Conservation (phyloP, 2,888 invertebrate species). For the Caenorhabditis japonica region DNA sequence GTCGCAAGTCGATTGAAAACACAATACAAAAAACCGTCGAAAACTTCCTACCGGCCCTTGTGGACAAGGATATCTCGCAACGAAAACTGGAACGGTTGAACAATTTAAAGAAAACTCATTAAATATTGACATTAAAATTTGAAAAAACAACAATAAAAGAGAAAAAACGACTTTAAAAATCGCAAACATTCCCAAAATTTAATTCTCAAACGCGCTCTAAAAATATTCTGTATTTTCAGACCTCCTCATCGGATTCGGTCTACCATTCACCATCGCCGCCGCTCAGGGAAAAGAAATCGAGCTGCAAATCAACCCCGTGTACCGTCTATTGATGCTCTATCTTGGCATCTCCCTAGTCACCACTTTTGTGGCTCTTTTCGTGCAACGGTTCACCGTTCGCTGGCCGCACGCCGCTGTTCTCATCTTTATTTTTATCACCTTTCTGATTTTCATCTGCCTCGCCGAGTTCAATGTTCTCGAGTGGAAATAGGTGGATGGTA, state of each 20-base stretch:
- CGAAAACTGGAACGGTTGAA: too few species aligned
- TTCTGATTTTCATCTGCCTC: slow-evolving; percentile 54
- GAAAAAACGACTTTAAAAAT: too few species aligned
- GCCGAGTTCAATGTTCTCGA: slow-evolving; percentile 55
- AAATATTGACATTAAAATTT: too few species aligned
- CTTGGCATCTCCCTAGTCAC: slow-evolving; percentile 53
- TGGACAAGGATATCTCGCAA: too few species aligned
- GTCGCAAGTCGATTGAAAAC: too few species aligned
- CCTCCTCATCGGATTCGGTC: slow-evolving; percentile 72
- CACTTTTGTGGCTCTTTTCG: slow-evolving; percentile 50
- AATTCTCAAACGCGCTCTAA: too few species aligned
- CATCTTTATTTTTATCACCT: slow-evolving; percentile 50
- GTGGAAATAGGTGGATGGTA: too few species aligned
- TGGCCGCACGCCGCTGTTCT: slow-evolving; percentile 55
- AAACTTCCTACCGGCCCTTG: too few species aligned
- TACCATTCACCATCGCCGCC: slow-evolving; percentile 70
- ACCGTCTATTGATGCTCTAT: slow-evolving; percentile 53
- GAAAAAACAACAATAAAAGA: too few species aligned
- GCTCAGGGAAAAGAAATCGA: slow-evolving; percentile 65
- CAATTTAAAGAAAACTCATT: too few species aligned
- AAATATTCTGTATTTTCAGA: slow-evolving; percentile 53
- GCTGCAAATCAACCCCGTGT: slow-evolving; percentile 53
- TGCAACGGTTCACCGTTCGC: slow-evolving; percentile 46
- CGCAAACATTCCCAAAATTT: too few species aligned
- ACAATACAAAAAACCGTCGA: too few species aligned